Evolutionary conservation across 2,113 vertebrate species (phyloP), one percentile per base, ranked within the genome.

Genomic region (Seriola rivoliana): DNA sequence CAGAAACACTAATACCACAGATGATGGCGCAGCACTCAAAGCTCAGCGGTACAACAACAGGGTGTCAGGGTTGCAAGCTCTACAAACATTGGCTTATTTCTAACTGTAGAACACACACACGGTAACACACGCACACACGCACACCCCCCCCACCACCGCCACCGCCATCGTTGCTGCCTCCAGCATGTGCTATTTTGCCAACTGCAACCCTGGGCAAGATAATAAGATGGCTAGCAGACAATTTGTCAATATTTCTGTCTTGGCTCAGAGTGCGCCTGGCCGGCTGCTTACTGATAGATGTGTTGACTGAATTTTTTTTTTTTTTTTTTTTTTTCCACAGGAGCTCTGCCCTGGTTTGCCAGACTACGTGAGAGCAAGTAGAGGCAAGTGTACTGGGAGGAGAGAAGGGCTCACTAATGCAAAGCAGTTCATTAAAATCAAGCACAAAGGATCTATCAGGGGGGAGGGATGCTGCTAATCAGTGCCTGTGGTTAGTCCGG

Each of bases 191-290:
- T 90, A 85, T 89, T 92, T 91, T 88, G 88, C 88, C 89, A 88
- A 89, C 68, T 89, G 71, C 88, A 91, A 85, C 87, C 82, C 82
- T 67, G 80, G 84, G 88, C 90, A 82, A 85, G 87, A 88, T 93
- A 92, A 90, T 90, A 92, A 91, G 91, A 91, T 75, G 83, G 87
- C 91, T 48, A 82, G 89, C 89, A 88, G 93, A 93, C 90, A 92
- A 86, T 89, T 92, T 88, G 91, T 92, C 93, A 90, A 94, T 93
- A 95, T 95, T 94, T 95, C 93, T 90, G 88, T 91, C 92, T 94
- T 94, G 92, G 92, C 93, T 93, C 80, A 69, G 88, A 86, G 88
- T 86, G 71, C 63, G 85, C 90, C 88, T 87, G 86, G 84, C 92
- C 82, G 80, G 86, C 90, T 94, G 91, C 91, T 93, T 81, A 75